Base-by-base conservation (phyloP, 1,140 invertebrate genomes). In the Drosophila serrata region DNA sequence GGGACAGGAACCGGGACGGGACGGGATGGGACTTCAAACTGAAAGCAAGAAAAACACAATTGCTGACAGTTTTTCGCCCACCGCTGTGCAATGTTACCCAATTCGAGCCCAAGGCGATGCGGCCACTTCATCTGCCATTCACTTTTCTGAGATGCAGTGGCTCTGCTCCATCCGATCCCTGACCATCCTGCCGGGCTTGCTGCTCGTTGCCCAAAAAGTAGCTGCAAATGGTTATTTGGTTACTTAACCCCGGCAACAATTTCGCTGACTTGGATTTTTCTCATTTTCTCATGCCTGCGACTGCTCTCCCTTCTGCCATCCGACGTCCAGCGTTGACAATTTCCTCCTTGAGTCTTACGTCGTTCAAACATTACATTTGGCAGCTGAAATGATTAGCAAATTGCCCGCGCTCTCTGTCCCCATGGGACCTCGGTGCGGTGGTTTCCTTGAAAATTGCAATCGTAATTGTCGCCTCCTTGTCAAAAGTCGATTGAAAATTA, bases 371-470 rank as follows among this genome's bases (percentile, higher is more conserved):
- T 64, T 69, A 39, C 48, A 49, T 76, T 69, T 76, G 81, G 53
- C 77, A 77, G 76, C 51, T 81, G 22, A 76, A 73, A 68, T 88
- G 75, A 82, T 82, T 87, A 75, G 69, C 75, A 88, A 88, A 86
- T 75, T 87, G 59, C 73, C 33, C 40, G 45, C 40, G 45, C 39
- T 70, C 61, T 45, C 39, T 35, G 60, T 67, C 22, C 61, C 61
- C 43, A 75, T 31, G 56, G 33, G 56, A 61, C 27, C 31, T 33
- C 35, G n/a, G 35, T 35, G 42, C 27, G 24, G 24, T 15, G 45
- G 56, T 35, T 31, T 72, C 43, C 65, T 76, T 45, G 17, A 58
- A 65, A 68, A 53, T 6, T 19, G 31, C 31, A 19, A 22, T 46
- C 67, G 65, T 55, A 60, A 78, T 79, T 60, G 55, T 62, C 42